phyloP scores from a whole-genome alignment of 1,140 invertebrate species.

The Brachionus asplanchnoidis region DNA sequence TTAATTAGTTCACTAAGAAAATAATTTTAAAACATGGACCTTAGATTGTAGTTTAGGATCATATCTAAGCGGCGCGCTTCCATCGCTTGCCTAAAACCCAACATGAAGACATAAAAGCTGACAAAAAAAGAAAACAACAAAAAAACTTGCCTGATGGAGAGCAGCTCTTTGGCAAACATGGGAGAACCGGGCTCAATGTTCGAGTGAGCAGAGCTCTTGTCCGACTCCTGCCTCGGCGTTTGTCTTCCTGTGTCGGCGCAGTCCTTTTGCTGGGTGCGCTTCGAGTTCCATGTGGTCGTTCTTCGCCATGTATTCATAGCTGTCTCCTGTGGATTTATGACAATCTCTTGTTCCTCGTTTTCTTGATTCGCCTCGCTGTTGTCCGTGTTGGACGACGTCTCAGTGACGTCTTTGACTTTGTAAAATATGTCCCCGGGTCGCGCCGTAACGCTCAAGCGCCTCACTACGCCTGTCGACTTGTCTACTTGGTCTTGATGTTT shows the following conservation, averaged over 20 bases:
- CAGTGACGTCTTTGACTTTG: constrained; percentile 40
- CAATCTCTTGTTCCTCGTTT: constrained; percentile 2
- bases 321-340: neutral
- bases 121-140: neutral
- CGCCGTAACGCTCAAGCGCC: constrained; percentile 19
- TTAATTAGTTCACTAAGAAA: constrained; percentile 15
- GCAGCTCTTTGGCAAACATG: constrained; percentile 24
- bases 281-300: constrained; percentile 40
- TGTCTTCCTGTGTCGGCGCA: neutral
- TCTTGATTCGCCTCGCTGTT: neutral
- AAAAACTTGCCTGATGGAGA: constrained; percentile 34
- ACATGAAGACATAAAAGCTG: neutral
- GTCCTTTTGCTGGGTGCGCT: neutral
- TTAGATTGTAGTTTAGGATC: constrained; percentile 38
- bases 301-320: neutral
- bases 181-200: constrained; percentile 30
- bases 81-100: constrained; percentile 38
- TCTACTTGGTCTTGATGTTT: neutral
- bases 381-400: constrained; percentile 27
- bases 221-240: neutral
- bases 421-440: constrained; percentile 38
- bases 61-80: constrained; percentile 33
- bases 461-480: neutral
- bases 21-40: neutral
- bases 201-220: neutral